phyloP scores from a whole-genome alignment of 2,888 invertebrate species.

The Chymomyza amoena region DNA sequence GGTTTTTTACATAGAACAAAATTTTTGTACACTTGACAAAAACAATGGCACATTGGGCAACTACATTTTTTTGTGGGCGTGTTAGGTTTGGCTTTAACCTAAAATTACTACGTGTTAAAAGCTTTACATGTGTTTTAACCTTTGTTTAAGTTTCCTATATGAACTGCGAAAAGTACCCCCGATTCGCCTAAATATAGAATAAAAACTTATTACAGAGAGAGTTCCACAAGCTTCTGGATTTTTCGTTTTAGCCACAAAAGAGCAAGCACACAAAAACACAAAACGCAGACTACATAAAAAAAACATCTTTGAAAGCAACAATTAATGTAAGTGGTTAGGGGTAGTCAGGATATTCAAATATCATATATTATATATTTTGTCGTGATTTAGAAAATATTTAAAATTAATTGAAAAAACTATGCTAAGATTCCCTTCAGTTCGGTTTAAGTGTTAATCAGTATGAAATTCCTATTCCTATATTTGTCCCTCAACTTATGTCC shows the following conservation, averaged over 20 bases:
- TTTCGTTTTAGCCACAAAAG: too few species aligned
- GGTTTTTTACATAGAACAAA: conserved; percentile 22
- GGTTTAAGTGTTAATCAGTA: too few species aligned
- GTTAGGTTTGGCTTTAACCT: neutral
- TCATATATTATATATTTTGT: too few species aligned
- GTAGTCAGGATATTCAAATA: neutral
- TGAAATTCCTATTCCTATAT: too few species aligned
- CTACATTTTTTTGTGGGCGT: neutral
- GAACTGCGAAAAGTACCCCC: neutral
- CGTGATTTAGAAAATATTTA: too few species aligned
- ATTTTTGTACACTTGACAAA: conserved; percentile 12
- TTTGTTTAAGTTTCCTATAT: neutral
- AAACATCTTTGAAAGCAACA: conserved; percentile 15
- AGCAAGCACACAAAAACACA: conserved; percentile 6
- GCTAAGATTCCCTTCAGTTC: too few species aligned
- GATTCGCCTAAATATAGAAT: neutral
- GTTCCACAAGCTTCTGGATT: neutral
- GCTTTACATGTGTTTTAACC: neutral
- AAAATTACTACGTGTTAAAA: neutral
- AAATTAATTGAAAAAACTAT: too few species aligned
- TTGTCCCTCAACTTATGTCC: too few species aligned
- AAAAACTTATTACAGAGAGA: neutral
- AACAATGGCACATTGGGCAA: conserved; percentile 4
- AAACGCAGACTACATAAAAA: conserved; percentile 19
- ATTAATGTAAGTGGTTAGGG: neutral